These are phyloP conservation scores for Parnassius orleans DNA, from an alignment of 2,888 invertebrate genomes.

Conservation along the genomic window DNA sequence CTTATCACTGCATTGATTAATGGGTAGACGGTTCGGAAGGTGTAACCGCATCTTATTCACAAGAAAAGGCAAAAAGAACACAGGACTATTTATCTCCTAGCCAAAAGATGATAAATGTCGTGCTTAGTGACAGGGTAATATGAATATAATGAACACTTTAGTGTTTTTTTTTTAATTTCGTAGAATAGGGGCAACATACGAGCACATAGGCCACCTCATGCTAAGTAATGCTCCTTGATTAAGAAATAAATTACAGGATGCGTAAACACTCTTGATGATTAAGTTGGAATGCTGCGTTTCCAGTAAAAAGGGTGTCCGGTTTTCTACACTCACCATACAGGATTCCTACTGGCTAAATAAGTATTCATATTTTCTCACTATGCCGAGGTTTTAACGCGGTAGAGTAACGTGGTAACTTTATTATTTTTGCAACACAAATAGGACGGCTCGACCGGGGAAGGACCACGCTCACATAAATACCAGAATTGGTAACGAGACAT, in stretches of 20 bases:
- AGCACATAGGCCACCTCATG: too few relatives aligned
- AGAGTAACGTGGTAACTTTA: neutral
- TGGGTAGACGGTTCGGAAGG: conserved; percentile 15
- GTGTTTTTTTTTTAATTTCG: neutral
- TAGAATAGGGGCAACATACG: too few relatives aligned
- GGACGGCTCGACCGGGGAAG: too few relatives aligned
- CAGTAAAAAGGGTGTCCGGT: too few relatives aligned
- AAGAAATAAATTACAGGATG: too few relatives aligned
- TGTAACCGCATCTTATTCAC: conserved; percentile 11
- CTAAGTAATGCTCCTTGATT: too few relatives aligned
- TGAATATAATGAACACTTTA: neutral
- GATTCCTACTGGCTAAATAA: neutral
- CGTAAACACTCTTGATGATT: too few relatives aligned
- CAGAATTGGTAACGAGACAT: neutral
- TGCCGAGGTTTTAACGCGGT: too few relatives aligned
- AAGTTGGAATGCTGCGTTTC: too few relatives aligned
- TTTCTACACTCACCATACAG: too few relatives aligned
- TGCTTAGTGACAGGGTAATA: neutral
- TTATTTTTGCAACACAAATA: neutral
- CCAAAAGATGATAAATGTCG: conserved; percentile 11
- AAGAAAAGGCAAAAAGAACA: conserved; percentile 2
- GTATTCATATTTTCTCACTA: too few relatives aligned
- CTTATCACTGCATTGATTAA: conserved; percentile 12
- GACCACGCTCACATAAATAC: neutral
- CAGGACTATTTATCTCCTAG: conserved; percentile 2